A percentile compares a stretch with the other conserved stretches of the same genome.
Conservation (phyloP, 2,888 invertebrate species). For the Eugnorisma glareosa region DNA sequence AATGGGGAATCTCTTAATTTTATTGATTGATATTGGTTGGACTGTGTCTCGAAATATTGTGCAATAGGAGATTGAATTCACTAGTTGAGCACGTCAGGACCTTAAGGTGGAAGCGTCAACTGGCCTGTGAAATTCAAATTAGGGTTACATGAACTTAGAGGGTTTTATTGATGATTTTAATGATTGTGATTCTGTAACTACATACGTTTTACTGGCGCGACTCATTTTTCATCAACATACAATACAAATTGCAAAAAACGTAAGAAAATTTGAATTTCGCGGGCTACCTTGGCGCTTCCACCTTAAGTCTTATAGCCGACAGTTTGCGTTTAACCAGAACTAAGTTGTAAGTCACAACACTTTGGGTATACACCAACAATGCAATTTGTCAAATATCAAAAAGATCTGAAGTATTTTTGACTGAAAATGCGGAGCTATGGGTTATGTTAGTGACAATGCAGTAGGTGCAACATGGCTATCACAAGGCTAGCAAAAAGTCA, state of each 20-base stretch:
- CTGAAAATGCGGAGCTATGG: neutral
- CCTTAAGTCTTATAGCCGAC: neutral
- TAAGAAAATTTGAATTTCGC: too few relatives aligned
- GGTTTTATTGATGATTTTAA: too few relatives aligned
- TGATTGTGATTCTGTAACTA: too few relatives aligned
- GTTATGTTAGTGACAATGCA: neutral
- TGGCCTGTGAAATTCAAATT: too few relatives aligned
- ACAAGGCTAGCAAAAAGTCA: neutral
- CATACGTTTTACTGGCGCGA: too few relatives aligned
- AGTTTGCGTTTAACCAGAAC: neutral
- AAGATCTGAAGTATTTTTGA: neutral
- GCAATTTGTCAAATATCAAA: neutral
- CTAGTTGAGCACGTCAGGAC: neutral
- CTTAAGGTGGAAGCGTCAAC: too few relatives aligned
- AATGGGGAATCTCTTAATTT: neutral
- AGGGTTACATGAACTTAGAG: too few relatives aligned
- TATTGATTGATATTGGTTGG: neutral
- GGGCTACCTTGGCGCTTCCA: too few relatives aligned
- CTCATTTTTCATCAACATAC: too few relatives aligned
- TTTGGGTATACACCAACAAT: too few relatives aligned
- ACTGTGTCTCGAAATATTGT: neutral
- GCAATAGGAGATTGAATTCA: neutral
- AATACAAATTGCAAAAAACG: too few relatives aligned
- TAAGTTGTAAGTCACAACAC: neutral
- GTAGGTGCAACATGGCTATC: neutral